A percentile compares a stretch with the other conserved stretches of the same genome.
Evolutionary conservation across 2,113 vertebrate genomes (phyloP).

Genomic region (Phyllostomus hastatus): DNA sequence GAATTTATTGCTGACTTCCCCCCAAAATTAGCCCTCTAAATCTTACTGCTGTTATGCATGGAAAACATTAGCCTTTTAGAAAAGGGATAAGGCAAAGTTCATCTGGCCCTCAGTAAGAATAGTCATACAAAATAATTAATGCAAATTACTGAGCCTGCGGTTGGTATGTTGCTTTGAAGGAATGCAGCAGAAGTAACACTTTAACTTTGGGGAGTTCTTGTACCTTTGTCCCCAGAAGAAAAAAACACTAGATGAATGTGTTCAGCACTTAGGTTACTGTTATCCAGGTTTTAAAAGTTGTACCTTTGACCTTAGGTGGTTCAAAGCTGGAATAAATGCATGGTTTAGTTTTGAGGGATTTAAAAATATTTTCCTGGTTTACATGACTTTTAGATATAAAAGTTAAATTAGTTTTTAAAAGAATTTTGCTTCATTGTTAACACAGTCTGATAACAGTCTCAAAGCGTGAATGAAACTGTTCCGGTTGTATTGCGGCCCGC

Average conservation of each 20-base stretch:
- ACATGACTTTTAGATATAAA: neutral
- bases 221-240: slow-evolving; percentile 40
- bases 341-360: slow-evolving; percentile 26
- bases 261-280: neutral
- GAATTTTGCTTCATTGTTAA: neutral
- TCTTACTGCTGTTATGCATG: neutral
- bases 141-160: neutral
- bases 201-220: slow-evolving; percentile 42
- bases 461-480: neutral
- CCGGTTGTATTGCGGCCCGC: neutral
- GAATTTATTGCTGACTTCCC: neutral
- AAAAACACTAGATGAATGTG: neutral
- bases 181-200: slow-evolving; percentile 40
- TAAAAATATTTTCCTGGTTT: slow-evolving; percentile 11
- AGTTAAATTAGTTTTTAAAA: neutral
- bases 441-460: neutral
- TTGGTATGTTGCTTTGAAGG: slow-evolving; percentile 33
- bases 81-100: neutral
- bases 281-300: slow-evolving; percentile 23
- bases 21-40: neutral
- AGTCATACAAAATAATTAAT: slow-evolving; percentile 35
- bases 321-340: neutral
- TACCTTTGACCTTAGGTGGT: neutral
- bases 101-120: neutral
- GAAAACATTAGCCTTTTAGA: neutral